Base-by-base conservation (phyloP, 2,113 vertebrate genomes). In the Xyliphius kryptos region DNA sequence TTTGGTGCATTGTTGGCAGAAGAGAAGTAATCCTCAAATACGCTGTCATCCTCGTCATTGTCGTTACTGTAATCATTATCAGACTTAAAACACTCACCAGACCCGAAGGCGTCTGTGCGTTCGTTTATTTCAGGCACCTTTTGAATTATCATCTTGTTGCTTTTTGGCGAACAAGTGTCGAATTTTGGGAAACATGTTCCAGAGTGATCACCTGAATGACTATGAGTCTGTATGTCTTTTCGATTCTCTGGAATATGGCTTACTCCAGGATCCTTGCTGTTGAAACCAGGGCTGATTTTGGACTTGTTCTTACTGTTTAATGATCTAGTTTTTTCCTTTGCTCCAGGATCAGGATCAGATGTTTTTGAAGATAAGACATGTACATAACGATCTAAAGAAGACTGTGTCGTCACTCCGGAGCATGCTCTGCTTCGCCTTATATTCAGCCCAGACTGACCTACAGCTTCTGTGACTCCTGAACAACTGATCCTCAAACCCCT, bases 11-110 rank as follows among this genome's bases (percentile, higher is more conserved):
- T 61, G 49, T 88, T 85, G 16, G 32, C 77, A 4, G 85, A 83
- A n/a, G 87, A 91, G 79, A 97, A 97, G 64, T 84, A 96, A 64
- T 97, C 94, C 58, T 97, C 92, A 53, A 87, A 91, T n/a, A 76
- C 72, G 10, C 74, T 0, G 0, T 80, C 81, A 3, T 75, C 81
- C 13, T 76, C 79, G 9, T 65, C 7, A 1, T 64, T 7, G 7
- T 53, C 32, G 37, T 21, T 0, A 14, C 54, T 62, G 10, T 16
- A 50, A 14, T 69, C 55, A 26, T 69, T 13, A 2, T 0, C 10
- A 0, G 15, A 74, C 56, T 6, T 6, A 2, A 14, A 63, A 9
- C 67, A 59, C 7, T 14, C 63, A 73, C 0, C 16, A 9, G n/a
- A n/a, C n/a, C n/a, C n/a, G n/a, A n/a, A n/a, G n/a, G n/a, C n/a